phyloP scores from a whole-genome alignment of 1,140 invertebrate genomes.

The Trypoxylus dichotomus region DNA sequence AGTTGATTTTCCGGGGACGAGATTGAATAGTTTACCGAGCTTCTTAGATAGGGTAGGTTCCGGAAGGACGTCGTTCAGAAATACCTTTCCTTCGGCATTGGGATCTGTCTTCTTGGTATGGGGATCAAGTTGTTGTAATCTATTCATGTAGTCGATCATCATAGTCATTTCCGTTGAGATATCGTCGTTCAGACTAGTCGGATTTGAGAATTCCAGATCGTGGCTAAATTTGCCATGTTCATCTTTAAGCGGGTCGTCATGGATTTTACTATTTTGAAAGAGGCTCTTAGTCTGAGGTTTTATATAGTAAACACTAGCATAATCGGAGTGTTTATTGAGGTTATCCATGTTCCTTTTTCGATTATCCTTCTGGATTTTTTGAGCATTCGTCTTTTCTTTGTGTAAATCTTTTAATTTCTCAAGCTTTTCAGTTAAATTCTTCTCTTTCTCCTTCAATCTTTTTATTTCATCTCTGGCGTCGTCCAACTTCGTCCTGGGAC shows the following conservation, averaged over 20 bases:
- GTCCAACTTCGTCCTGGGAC: slow-evolving; percentile 30
- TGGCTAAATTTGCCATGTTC: neutral
- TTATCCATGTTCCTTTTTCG: neutral
- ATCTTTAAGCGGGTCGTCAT: neutral
- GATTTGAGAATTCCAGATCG: neutral
- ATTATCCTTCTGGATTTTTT: neutral
- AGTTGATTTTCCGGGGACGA: too few species aligned
- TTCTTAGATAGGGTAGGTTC: too few species aligned
- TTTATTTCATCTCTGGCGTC: neutral
- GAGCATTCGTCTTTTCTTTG: neutral
- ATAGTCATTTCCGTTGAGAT: neutral
- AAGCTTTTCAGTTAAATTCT: neutral
- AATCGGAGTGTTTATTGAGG: neutral
- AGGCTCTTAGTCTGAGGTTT: neutral
- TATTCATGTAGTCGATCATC: neutral
- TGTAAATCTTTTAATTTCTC: neutral
- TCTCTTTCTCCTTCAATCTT: neutral
- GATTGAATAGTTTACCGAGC: too few species aligned
- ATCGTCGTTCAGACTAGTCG: neutral
- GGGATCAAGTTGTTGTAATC: neutral
- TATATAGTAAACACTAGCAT: neutral
- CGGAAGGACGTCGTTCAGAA: too few species aligned
- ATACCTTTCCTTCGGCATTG: too few species aligned
- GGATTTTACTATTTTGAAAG: neutral
- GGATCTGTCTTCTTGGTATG: too few species aligned